Base-by-base conservation (phyloP, 1,140 invertebrate species). In the Aplysia californica region DNA sequence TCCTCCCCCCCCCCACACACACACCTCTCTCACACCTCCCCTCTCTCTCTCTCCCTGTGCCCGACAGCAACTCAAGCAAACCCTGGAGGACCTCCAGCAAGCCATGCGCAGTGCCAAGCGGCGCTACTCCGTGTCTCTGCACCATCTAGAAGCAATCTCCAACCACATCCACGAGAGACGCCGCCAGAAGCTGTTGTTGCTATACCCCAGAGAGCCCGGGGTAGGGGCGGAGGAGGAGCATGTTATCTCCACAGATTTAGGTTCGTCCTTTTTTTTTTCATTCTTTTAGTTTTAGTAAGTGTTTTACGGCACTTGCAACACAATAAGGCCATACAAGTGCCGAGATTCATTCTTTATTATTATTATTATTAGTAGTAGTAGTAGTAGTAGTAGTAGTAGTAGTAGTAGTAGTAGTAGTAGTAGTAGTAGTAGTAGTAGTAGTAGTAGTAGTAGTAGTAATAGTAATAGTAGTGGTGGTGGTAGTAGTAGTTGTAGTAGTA, bases 141-240 rank as follows among this genome's bases (percentile, higher is more conserved):
- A 85, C 23, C 88, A 89, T 58, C 83, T 92, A 61, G 92, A 92
- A 81, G 81, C 82, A 23, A 92, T 92, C 55, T 92, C 92, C 71
- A 92, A 91, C 88, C 91, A 92, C 88, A 93, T 93, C 26, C 87
- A 88, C 64, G 82, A 85, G 71, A 35, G 58, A 20, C 80, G 87
- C 29, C 74, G 81, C 0, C 72, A 82, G 20, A 84, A 84, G 78
- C 93, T 95, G 15, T 44, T 86, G 36, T 77, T 83, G 2, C 76
- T 78, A 55, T 82, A 81, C 29, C 94, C 94, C 0, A 89, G 96
- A 80, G 96, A 97, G 87, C 96, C 96, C 0, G 96, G 96, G 1
- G 96, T 97, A 2, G 96, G 96, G 3, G 96, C 96, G 0, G 96
- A 97, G 77, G 79, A 71, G 44, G 80, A 79, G 50, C 76, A 73